Conservation (phyloP, 1,140 invertebrate genomes). For the Rhopalosiphum maidis region DNA sequence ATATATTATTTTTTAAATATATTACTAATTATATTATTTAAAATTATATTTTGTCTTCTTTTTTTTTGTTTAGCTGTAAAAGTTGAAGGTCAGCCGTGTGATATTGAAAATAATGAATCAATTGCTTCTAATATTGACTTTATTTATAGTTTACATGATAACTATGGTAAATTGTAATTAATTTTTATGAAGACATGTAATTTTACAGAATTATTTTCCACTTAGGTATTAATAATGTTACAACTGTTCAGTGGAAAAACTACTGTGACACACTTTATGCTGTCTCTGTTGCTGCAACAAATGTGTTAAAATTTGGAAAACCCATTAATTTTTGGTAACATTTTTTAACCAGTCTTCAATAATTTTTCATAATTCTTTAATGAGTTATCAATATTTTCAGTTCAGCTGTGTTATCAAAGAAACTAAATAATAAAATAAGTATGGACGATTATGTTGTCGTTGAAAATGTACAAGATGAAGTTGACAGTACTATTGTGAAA, state of each 20-base stretch:
- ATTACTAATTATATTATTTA: background rate
- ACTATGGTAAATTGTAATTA: slow-evolving; percentile 7
- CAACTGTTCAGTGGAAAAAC: slow-evolving; percentile 50
- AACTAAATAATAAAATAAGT: slow-evolving; percentile 19
- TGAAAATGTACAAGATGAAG: slow-evolving; percentile 19
- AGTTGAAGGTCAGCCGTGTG: slow-evolving; percentile 66
- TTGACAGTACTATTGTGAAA: background rate
- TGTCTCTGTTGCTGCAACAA: slow-evolving; percentile 7
- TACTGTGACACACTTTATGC: slow-evolving; percentile 21
- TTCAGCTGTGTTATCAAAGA: background rate
- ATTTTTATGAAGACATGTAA: background rate
- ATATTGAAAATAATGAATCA: slow-evolving; percentile 60
- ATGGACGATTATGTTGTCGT: slow-evolving; percentile 21
- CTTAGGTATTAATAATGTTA: slow-evolving; percentile 44
- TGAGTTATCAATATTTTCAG: background rate
- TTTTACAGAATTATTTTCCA: background rate
- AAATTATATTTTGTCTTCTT: background rate
- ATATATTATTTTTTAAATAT: background rate
- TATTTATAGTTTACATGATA: slow-evolving; percentile 48
- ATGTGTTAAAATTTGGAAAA: slow-evolving; percentile 33
- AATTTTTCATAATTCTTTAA: background rate
- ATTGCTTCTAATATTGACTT: slow-evolving; percentile 59
- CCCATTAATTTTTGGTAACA: slow-evolving; percentile 37
- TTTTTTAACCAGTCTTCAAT: background rate
- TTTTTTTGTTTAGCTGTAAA: slow-evolving; percentile 65